These are phyloP conservation scores for Bombus breviceps DNA, from an alignment of 1,140 invertebrate species.

Conservation along the genomic window DNA sequence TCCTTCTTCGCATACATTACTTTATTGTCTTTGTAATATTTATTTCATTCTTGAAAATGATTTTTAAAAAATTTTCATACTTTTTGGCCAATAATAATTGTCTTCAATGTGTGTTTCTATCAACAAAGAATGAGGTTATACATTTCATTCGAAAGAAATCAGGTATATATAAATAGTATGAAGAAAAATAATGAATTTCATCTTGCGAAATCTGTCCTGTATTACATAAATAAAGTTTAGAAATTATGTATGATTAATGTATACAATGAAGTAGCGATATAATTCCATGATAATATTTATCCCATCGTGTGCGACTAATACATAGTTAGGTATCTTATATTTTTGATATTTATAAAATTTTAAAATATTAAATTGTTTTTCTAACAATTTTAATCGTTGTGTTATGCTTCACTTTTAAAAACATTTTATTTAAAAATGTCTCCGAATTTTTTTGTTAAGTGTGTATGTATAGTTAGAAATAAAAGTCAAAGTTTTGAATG, in stretches of 20 bases:
- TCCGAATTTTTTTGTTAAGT: background rate
- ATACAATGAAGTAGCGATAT: background rate
- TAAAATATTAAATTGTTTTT: background rate
- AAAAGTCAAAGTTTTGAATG: background rate
- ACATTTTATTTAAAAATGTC: background rate
- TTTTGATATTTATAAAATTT: background rate
- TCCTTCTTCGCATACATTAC: background rate
- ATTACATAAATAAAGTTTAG: background rate
- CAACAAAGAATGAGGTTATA: too few relatives aligned
- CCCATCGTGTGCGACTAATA: background rate
- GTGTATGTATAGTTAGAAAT: background rate
- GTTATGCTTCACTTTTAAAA: background rate
- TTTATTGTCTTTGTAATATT: background rate
- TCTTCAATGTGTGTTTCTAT: background rate
- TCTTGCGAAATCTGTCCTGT: background rate
- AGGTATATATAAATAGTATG: background rate
- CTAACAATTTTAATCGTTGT: too few relatives aligned
- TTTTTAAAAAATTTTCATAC: background rate
- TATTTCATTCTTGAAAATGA: background rate
- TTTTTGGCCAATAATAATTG: background rate
- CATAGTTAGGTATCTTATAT: background rate
- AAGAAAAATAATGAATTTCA: background rate
- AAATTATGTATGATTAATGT: background rate
- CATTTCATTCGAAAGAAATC: background rate
- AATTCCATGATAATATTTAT: background rate